phyloP scores from a whole-genome alignment of 2,888 invertebrate species.

The Diarsia mendica region DNA sequence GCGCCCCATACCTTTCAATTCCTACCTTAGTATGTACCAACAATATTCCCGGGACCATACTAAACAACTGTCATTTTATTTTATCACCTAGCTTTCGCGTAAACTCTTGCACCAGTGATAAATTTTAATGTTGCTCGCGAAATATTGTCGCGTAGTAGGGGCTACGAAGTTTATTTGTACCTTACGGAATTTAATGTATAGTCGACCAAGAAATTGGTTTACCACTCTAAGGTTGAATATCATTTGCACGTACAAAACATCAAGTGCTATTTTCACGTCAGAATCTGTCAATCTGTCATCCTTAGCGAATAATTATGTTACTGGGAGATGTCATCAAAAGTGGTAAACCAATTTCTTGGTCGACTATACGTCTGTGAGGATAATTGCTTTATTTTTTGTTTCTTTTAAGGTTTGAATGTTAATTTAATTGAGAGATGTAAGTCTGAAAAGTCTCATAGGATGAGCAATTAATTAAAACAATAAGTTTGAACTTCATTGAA shows the following conservation, averaged over 20 bases:
- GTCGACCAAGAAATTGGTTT: too few species aligned
- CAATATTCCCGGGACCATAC: constrained; percentile 87
- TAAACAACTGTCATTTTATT: constrained; percentile 91
- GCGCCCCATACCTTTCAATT: constrained; percentile 90
- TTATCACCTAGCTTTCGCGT: constrained; percentile 88
- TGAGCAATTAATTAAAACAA: not conserved
- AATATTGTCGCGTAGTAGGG: constrained; percentile 84
- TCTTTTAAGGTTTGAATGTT: constrained; percentile 29
- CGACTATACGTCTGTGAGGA: constrained; percentile 37
- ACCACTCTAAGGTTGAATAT: too few species aligned
- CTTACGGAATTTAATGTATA: constrained; percentile 50
- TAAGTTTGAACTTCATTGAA: too few species aligned
- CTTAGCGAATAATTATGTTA: too few species aligned
- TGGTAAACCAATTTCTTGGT: too few species aligned
- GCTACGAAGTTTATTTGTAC: constrained; percentile 49
- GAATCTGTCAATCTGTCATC: too few species aligned
- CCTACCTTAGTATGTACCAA: constrained; percentile 81
- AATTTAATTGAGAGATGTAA: constrained; percentile 2
- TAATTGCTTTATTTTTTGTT: constrained; percentile 52
- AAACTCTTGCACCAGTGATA: constrained; percentile 87
- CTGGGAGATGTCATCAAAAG: too few species aligned
- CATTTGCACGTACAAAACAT: too few species aligned
- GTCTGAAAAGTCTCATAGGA: not conserved
- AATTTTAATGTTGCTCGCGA: constrained; percentile 88
- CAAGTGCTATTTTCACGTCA: too few species aligned